Conservation (phyloP, 23 tunicate species). For the Oikopleura vanhoeffeni region DNA sequence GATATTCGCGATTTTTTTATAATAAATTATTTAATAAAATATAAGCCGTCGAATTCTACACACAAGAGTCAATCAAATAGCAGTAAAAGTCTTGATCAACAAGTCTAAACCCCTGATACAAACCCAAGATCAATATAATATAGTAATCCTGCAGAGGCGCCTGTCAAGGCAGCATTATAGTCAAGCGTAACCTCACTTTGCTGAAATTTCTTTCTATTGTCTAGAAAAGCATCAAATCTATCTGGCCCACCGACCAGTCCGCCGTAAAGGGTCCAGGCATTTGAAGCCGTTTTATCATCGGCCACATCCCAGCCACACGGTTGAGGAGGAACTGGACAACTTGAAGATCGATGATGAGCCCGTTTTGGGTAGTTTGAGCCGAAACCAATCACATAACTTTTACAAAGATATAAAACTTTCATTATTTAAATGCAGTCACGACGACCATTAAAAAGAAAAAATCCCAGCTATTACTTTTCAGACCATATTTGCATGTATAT, state of each 20-base stretch:
- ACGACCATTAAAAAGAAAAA: too few species aligned
- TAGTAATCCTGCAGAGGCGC: background rate
- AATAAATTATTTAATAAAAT: too few species aligned
- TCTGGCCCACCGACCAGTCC: conserved; percentile 91
- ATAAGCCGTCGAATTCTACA: too few species aligned
- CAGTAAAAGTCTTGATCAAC: too few species aligned
- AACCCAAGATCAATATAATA: background rate
- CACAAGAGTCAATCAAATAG: too few species aligned
- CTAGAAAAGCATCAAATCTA: conserved; percentile 23
- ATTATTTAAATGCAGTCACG: too few species aligned
- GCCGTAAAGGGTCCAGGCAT: conserved; percentile 58
- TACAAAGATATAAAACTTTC: too few species aligned
- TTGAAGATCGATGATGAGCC: conserved; percentile 75
- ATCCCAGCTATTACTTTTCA: too few species aligned
- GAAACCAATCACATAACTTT: conserved; percentile 59
- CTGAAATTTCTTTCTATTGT: conserved; percentile 45
- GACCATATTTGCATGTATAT: too few species aligned
- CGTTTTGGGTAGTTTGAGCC: conserved; percentile 31
- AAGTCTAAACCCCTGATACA: background rate
- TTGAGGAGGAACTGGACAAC: conserved; percentile 46
- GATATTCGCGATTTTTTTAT: too few species aligned
- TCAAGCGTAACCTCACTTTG: conserved; percentile 62
- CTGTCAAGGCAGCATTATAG: background rate
- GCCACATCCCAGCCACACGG: conserved; percentile 36
- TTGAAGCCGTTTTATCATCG: conserved; percentile 22